These are phyloP conservation scores for Shargacucullia verbasci DNA, from an alignment of 2,888 invertebrate species.

Conservation along the genomic window DNA sequence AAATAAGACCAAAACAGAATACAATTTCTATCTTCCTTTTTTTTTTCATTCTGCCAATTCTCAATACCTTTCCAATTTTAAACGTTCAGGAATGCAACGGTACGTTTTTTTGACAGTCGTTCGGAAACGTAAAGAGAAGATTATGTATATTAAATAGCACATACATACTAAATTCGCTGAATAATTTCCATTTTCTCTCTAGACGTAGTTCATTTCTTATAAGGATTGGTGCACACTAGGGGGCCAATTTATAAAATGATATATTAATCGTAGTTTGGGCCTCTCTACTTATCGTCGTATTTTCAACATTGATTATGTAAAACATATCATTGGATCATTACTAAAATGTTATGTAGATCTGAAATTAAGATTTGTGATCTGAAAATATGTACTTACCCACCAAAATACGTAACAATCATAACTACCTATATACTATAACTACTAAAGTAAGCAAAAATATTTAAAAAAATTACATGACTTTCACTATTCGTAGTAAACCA, in stretches of 20 bases:
- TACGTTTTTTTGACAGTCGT: conserved; percentile 44
- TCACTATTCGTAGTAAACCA: no score
- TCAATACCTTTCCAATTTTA: conserved; percentile 41
- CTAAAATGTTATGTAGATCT: no score
- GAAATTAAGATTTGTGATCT: no score
- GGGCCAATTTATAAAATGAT: not conserved
- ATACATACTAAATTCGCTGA: conserved; percentile 64
- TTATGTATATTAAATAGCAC: conserved; percentile 53
- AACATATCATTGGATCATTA: no score
- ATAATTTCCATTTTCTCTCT: conserved; percentile 69
- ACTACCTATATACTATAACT: no score
- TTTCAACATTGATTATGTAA: no score
- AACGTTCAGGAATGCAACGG: conserved; percentile 29
- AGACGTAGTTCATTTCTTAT: conserved; percentile 68
- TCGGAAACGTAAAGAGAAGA: conserved; percentile 41
- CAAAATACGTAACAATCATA: no score
- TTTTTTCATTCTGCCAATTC: conserved; percentile 36
- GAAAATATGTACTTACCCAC: no score
- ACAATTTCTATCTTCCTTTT: conserved; percentile 3
- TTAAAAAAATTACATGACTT: no score
- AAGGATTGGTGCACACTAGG: conserved; percentile 48
- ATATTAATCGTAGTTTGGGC: no score
- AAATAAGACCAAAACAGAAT: conserved; percentile 21
- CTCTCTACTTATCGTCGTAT: no score
- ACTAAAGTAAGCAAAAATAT: no score